phyloP scores from a whole-genome alignment of 2,797 vertebrate genomes.

The Enteromius fasciolatus region DNA sequence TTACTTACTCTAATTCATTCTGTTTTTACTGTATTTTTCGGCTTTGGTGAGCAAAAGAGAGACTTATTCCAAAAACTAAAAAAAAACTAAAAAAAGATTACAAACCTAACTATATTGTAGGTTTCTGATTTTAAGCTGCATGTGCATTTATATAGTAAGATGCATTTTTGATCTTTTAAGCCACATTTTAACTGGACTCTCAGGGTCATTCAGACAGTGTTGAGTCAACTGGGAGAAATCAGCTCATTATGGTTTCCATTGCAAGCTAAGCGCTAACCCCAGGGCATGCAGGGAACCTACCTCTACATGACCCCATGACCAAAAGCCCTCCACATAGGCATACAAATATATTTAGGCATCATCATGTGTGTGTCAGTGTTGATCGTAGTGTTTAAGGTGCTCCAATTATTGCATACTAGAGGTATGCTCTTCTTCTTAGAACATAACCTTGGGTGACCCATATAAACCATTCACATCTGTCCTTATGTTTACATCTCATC shows the following conservation, averaged over 20 bases:
- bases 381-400: slow-evolving; percentile 1
- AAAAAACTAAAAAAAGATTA: background rate
- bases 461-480: background rate
- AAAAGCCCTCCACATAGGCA: background rate
- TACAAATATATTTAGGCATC: slow-evolving; percentile 10
- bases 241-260: background rate
- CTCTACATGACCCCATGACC: background rate
- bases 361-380: slow-evolving; percentile 8
- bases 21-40: background rate
- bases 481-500: slow-evolving; percentile 7
- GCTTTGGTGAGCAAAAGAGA: background rate
- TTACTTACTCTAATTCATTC: background rate
- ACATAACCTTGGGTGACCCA: background rate
- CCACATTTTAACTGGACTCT: background rate
- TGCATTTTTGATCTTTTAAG: background rate
- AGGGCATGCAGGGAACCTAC: background rate
- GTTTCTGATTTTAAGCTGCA: background rate
- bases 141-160: background rate
- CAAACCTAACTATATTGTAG: background rate
- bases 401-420: background rate
- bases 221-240: slow-evolving; percentile 13
- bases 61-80: background rate
- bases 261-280: background rate
- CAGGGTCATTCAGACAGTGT: background rate
- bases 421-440: background rate